Evolutionary conservation across 2,113 vertebrate genomes (phyloP).

Genomic region (Xyrauchen texanus): DNA sequence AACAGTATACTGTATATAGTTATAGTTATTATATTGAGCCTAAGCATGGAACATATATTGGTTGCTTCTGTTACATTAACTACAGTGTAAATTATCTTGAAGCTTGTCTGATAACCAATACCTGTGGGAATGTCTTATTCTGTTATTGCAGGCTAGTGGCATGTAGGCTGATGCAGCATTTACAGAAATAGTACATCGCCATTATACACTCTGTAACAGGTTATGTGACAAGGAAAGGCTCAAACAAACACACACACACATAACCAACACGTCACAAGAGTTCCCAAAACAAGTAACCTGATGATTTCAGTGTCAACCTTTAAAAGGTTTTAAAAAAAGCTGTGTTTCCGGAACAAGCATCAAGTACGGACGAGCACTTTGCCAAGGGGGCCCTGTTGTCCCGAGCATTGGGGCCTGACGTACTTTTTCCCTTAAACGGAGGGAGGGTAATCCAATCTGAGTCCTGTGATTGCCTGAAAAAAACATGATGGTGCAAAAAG

Average conservation of each 20-base stretch:
- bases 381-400: no score
- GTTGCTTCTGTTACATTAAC: background rate
- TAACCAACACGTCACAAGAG: background rate
- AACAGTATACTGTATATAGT: background rate
- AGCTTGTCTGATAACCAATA: constrained; percentile 25
- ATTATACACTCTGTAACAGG: background rate
- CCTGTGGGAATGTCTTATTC: constrained; percentile 21
- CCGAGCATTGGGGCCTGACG: background rate
- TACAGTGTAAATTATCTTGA: background rate
- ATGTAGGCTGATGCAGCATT: background rate
- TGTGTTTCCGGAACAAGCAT: constrained; percentile 36
- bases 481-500: constrained; percentile 55
- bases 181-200: constrained; percentile 42
- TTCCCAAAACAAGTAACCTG: background rate
- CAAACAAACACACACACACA: background rate
- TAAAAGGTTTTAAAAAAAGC: constrained; percentile 35
- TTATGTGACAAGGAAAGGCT: background rate
- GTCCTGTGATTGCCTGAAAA: constrained; percentile 45
- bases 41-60: background rate
- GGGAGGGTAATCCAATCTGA: constrained; percentile 49
- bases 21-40: no score
- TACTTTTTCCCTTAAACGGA: constrained; percentile 1
- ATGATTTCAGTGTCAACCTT: background rate
- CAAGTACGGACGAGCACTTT: background rate
- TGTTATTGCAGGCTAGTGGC: background rate